These are phyloP conservation scores for Pemphredon lugubris DNA, from an alignment of 2,888 invertebrate species.

Conservation along the genomic window DNA sequence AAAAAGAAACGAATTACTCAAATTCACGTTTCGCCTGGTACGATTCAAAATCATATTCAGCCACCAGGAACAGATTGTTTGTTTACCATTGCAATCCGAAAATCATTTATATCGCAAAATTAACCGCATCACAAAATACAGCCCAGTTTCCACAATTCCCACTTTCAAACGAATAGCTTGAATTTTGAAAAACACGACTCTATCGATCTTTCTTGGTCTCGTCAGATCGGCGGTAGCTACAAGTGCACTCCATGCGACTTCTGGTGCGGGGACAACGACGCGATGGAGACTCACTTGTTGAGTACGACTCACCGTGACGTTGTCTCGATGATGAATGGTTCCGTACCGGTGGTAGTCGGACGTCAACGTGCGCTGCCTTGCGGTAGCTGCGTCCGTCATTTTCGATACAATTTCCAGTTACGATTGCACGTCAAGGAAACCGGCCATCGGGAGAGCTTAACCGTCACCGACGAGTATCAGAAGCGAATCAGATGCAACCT, in stretches of 20 bases:
- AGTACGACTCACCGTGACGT: conserved; percentile 88
- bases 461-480: conserved; percentile 86
- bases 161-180: too few species aligned
- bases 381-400: conserved; percentile 85
- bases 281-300: conserved; percentile 87
- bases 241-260: conserved; percentile 90
- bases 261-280: conserved; percentile 84
- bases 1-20: too few species aligned
- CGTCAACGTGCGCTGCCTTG: conserved; percentile 86
- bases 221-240: conserved; percentile 83
- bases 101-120: too few species aligned
- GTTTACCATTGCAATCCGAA: too few species aligned
- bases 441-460: conserved; percentile 82
- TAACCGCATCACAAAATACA: too few species aligned
- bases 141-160: too few species aligned
- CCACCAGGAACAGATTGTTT: too few species aligned
- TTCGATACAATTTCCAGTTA: conserved; percentile 89
- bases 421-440: conserved; percentile 84
- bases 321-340: conserved; percentile 88
- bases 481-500: conserved; percentile 84
- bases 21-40: too few species aligned
- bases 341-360: conserved; percentile 90
- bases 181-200: too few species aligned
- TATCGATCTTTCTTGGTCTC: too few species aligned
- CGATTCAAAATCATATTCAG: too few species aligned